Evolutionary conservation across 2,888 invertebrate genomes (phyloP).

Genomic region (Pterobdella sp.): DNA sequence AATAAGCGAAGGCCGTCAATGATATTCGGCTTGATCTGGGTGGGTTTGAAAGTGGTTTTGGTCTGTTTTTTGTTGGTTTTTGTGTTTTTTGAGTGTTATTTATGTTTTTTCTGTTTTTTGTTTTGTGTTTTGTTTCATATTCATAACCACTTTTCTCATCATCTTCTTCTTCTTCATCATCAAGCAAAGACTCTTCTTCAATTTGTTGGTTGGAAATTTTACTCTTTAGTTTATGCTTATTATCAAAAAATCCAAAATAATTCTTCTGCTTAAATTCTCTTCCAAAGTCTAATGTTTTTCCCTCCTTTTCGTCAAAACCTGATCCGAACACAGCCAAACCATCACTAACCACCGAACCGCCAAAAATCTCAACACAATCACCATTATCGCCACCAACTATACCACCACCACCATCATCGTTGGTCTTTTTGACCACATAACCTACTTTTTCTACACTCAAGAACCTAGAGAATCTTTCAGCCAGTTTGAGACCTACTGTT

Average conservation of each 20-base stretch:
- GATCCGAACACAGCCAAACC: no score
- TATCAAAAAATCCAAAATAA: neutral
- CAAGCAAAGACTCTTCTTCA: no score
- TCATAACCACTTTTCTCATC: no score
- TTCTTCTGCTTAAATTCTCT: neutral
- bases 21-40: no score
- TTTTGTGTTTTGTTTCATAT: no score
- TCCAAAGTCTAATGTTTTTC: no score
- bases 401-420: neutral
- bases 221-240: neutral
- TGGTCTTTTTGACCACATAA: neutral
- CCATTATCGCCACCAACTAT: neutral
- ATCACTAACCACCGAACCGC: neutral
- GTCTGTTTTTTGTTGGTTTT: no score
- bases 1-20: no score
- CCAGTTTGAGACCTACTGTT: neutral
- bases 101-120: no score
- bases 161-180: neutral
- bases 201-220: neutral
- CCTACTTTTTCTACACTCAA: neutral
- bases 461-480: neutral
- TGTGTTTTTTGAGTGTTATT: no score
- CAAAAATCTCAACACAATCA: neutral
- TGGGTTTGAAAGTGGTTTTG: no score
- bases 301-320: no score